Evolutionary conservation across 2,888 invertebrate species (phyloP).

Genomic region (Augiades crinisus): DNA sequence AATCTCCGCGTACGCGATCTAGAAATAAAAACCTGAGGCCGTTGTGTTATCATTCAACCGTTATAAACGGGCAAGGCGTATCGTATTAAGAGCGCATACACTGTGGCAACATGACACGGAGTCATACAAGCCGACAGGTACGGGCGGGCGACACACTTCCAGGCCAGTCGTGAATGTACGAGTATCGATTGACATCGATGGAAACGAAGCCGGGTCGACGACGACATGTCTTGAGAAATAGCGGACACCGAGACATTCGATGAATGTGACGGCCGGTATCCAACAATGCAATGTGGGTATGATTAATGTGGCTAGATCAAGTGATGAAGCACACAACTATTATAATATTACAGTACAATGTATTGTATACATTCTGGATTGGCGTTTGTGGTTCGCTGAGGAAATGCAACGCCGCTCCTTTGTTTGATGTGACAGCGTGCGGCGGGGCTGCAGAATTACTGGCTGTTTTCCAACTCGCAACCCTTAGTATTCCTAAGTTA

Average conservation of each 20-base stretch:
- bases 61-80: slow-evolving; percentile 4
- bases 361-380: too few species aligned
- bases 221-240: slow-evolving; percentile 14
- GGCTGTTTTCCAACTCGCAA: too few species aligned
- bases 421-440: too few species aligned
- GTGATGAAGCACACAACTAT: too few species aligned
- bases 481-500: too few species aligned
- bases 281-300: neutral
- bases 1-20: neutral
- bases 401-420: too few species aligned
- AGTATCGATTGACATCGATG: slow-evolving; percentile 48
- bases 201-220: slow-evolving; percentile 42
- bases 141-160: slow-evolving; percentile 32
- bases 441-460: too few species aligned
- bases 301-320: neutral
- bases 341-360: neutral
- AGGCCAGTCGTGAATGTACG: slow-evolving; percentile 28
- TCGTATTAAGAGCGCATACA: slow-evolving; percentile 18
- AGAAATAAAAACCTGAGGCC: neutral
- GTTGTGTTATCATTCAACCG: neutral
- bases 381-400: too few species aligned
- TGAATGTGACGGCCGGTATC: neutral
- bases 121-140: slow-evolving; percentile 18
- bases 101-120: slow-evolving; percentile 23
- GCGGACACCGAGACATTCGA: neutral